These are phyloP conservation scores for Onychomys torridus DNA, from an alignment of 2,797 vertebrate species.

Conservation along the genomic window DNA sequence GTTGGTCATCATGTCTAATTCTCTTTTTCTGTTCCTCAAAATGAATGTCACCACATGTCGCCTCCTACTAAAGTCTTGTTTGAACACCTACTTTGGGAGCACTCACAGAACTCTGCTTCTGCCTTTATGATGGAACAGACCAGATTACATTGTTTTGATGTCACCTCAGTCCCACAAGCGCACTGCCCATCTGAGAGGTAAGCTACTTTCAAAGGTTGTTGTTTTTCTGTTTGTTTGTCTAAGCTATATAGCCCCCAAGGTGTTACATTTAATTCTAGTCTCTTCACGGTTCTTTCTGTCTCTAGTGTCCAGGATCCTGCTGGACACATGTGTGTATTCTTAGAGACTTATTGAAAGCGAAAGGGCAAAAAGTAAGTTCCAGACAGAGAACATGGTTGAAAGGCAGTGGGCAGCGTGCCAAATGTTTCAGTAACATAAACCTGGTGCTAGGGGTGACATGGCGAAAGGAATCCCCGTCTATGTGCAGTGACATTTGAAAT, in stretches of 20 bases:
- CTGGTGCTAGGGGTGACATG: neutral
- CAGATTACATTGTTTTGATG: neutral
- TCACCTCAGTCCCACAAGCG: neutral
- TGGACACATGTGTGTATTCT: neutral
- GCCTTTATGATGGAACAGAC: neutral
- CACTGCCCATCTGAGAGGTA: neutral
- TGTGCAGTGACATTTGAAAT: constrained; percentile 62
- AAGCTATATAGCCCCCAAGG: neutral
- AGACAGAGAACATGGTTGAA: neutral
- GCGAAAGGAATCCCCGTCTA: neutral
- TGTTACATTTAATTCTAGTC: neutral
- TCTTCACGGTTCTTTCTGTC: neutral
- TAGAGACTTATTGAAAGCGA: neutral
- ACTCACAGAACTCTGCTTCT: neutral
- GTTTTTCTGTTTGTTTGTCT: neutral
- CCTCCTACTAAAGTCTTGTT: neutral
- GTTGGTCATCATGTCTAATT: neutral
- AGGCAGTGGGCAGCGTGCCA: neutral
- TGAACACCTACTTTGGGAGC: neutral
- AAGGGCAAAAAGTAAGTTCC: neutral
- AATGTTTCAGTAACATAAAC: neutral
- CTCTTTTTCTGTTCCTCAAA: neutral
- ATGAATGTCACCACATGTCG: neutral
- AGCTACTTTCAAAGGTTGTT: neutral
- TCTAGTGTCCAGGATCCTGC: neutral